phyloP scores from a whole-genome alignment of 2,113 vertebrate genomes.

The Apistogramma diplotaenia region DNA sequence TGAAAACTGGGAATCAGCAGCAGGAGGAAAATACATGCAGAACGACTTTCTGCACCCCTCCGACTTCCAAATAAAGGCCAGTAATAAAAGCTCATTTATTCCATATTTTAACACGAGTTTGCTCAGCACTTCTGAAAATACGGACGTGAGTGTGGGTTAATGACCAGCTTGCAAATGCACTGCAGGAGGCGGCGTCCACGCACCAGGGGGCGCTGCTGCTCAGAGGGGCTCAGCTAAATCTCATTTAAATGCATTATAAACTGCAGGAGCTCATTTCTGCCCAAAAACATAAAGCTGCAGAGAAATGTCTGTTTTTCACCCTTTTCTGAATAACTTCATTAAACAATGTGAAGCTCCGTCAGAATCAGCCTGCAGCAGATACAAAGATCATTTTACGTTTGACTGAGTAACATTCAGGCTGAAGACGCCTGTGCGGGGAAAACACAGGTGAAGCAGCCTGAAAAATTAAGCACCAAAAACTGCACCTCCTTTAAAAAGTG shows the following conservation, averaged over 20 bases:
- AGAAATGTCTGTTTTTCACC: neutral
- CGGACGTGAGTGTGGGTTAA: neutral
- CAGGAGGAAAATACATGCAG: neutral
- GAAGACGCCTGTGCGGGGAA: neutral
- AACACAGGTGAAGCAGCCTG: neutral
- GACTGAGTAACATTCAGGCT: neutral
- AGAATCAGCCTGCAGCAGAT: neutral
- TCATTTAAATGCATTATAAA: neutral
- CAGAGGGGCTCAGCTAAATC: neutral
- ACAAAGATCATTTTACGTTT: too few relatives aligned
- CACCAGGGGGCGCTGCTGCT: neutral
- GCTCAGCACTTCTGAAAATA: neutral
- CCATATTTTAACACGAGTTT: neutral
- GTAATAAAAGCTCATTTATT: neutral
- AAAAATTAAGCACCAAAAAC: neutral
- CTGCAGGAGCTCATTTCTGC: neutral
- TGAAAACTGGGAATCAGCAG: neutral
- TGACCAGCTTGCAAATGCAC: neutral
- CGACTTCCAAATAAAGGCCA: too few relatives aligned
- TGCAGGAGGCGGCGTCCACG: neutral
- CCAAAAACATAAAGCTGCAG: too few relatives aligned
- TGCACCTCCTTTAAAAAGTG: neutral
- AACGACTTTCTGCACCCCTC: neutral
- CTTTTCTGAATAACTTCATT: neutral
- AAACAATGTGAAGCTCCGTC: neutral